These are phyloP conservation scores for Agrenia bidenticulata DNA, from an alignment of 2,888 invertebrate genomes.

Conservation along the genomic window DNA sequence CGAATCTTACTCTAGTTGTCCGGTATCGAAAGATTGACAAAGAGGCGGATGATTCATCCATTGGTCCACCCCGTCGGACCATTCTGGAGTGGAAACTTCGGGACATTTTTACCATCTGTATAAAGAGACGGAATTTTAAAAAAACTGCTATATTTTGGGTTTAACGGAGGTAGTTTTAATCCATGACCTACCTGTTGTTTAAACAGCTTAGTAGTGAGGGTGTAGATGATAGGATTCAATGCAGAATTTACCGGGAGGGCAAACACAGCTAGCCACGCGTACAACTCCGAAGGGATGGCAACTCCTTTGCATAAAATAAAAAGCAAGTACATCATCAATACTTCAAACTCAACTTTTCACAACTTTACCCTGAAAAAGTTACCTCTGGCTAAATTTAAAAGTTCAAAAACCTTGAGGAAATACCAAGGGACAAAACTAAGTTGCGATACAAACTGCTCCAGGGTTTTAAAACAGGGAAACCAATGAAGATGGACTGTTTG, in stretches of 20 bases:
- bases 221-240: constrained; percentile 64
- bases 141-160: neutral
- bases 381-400: too few species aligned
- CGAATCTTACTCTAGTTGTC: neutral
- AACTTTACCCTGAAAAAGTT: too few species aligned
- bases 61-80: neutral
- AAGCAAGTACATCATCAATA: constrained; percentile 40
- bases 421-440: too few species aligned
- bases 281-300: constrained; percentile 60
- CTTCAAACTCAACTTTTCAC: too few species aligned
- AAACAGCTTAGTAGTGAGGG: constrained; percentile 64
- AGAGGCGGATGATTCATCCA: neutral
- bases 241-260: constrained; percentile 66
- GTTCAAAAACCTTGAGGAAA: too few species aligned
- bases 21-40: neutral
- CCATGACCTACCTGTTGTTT: constrained; percentile 60
- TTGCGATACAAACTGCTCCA: too few species aligned
- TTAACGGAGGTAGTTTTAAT: too few species aligned
- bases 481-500: too few species aligned
- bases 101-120: neutral
- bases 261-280: constrained; percentile 65
- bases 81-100: neutral
- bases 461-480: too few species aligned
- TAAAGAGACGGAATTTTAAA: too few species aligned
- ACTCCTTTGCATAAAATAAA: too few species aligned